These are phyloP conservation scores for Oceanodroma tethys DNA, from an alignment of 2,113 vertebrate genomes.

Conservation along the genomic window DNA sequence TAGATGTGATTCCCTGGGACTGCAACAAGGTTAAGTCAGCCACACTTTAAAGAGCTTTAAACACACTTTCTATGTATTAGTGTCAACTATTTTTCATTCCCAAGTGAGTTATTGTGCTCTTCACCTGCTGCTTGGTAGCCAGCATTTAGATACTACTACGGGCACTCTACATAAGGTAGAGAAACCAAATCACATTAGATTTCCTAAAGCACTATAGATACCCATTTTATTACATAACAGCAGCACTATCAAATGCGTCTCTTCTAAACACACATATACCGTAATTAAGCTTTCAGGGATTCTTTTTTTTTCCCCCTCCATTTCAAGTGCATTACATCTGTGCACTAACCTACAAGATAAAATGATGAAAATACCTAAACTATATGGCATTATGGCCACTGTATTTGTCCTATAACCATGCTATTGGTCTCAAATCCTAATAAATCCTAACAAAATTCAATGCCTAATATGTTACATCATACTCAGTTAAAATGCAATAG, in stretches of 20 bases:
- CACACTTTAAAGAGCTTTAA: background rate
- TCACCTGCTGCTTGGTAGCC: background rate
- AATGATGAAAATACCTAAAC: background rate
- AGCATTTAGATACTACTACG: accelerated
- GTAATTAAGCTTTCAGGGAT: background rate
- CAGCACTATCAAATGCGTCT: accelerated
- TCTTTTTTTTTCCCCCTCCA: accelerated
- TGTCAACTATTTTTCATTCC: background rate
- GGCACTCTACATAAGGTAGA: background rate
- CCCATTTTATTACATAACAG: accelerated
- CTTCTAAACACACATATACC: background rate
- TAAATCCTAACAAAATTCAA: background rate
- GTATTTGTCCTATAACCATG: background rate
- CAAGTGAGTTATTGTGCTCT: background rate
- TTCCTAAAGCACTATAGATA: background rate
- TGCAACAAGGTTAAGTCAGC: background rate
- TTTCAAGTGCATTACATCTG: background rate
- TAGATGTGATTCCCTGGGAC: background rate
- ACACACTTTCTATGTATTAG: accelerated
- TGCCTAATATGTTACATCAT: background rate
- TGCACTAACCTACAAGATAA: background rate
- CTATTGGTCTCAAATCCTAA: background rate
- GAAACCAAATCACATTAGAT: background rate
- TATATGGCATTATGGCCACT: background rate
- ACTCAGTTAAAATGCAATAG: background rate